Percentiles rank a stretch among this genome's conserved stretches.
These are phyloP conservation scores for Laticauda laticaudata DNA, from an alignment of 2,113 vertebrate genomes.

Conservation along the genomic window DNA sequence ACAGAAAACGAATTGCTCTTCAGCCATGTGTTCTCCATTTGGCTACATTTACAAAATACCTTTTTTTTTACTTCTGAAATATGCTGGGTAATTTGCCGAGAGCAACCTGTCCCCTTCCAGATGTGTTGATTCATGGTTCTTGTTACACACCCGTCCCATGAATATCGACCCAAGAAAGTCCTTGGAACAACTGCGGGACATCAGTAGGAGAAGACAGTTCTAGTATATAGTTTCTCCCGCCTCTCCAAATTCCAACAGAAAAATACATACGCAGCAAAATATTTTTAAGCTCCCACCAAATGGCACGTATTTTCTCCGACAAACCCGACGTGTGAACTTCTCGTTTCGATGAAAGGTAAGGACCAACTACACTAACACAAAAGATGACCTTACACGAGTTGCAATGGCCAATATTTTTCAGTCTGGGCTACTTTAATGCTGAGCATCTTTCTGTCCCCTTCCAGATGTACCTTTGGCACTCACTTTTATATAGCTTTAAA, in stretches of 20 bases:
- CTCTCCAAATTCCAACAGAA: slow-evolving; percentile 49
- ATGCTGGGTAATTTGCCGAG: slow-evolving; percentile 55
- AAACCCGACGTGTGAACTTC: no score
- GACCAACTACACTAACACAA: slow-evolving; percentile 39
- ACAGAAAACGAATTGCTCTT: background rate
- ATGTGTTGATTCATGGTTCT: background rate
- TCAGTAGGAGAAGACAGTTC: slow-evolving; percentile 42
- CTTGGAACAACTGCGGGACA: background rate
- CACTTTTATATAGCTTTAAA: background rate
- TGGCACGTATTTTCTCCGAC: no score
- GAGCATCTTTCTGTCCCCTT: slow-evolving; percentile 27
- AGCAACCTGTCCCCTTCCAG: background rate
- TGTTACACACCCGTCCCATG: background rate
- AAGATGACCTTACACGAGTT: slow-evolving; percentile 34
- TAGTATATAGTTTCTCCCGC: slow-evolving; percentile 34
- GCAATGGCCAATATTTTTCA: slow-evolving; percentile 35
- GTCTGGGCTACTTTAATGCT: slow-evolving; percentile 28
- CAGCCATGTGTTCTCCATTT: slow-evolving; percentile 30
- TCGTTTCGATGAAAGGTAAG: no score
- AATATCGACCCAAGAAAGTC: background rate
- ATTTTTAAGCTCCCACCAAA: slow-evolving; percentile 39
- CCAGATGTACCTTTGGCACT: slow-evolving; percentile 20
- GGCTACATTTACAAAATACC: slow-evolving; percentile 62
- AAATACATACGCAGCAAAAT: slow-evolving; percentile 55
- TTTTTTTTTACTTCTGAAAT: slow-evolving; percentile 47